Base-by-base conservation (phyloP, 2,797 vertebrate species). In the Typhlichthys eigenmanni region DNA sequence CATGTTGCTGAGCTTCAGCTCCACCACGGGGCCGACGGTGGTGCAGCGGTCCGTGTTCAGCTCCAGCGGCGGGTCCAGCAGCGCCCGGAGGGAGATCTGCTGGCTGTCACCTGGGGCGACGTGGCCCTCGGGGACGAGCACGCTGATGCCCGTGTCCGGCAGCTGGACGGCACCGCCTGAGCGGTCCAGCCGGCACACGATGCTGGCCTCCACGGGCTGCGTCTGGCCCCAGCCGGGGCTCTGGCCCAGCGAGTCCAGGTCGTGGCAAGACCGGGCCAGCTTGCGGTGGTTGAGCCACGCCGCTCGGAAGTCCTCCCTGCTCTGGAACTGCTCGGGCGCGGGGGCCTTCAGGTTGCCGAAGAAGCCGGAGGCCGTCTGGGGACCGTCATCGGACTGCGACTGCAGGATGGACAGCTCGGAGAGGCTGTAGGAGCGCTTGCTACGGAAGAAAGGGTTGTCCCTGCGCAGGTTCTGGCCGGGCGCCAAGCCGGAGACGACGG, bases 201-300 rank as follows among this genome's bases (percentile, higher is more conserved):
- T 95, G 75, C 92, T 96, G 1, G 95, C 98, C 85, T 99, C 97
- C 65, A 98, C 93, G 0, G 97, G 96, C 24, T 99, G 97, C 0
- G 97, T 99, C 90, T 99, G 97, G 52, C 97, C 97, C 97, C 96
- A 99, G 11, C 97, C 97, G 0, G 95, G 97, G 77, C 88, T 99
- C 66, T 97, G 96, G 62, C 96, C 96, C 1, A 99, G 87, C 6
- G 95, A 91, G 80, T 98, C 95, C 78, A 99, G 75, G 76, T 99
- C 96, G 0, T 98, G 97, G 81, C 97, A 99, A 10, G 97, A 99
- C 68, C 97, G 90, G 68, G 97, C 95, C 71, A 98, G 82, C 80
- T 99, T 98, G 58, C 97, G 94, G 72, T 98, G 97, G 70, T 91
- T 96, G 50, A 99, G 84, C 97, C 97, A 99, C 0, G 97, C 97